These are phyloP conservation scores for Archaeoteleia sp. DNA, from an alignment of 2,888 invertebrate genomes.

Conservation along the genomic window DNA sequence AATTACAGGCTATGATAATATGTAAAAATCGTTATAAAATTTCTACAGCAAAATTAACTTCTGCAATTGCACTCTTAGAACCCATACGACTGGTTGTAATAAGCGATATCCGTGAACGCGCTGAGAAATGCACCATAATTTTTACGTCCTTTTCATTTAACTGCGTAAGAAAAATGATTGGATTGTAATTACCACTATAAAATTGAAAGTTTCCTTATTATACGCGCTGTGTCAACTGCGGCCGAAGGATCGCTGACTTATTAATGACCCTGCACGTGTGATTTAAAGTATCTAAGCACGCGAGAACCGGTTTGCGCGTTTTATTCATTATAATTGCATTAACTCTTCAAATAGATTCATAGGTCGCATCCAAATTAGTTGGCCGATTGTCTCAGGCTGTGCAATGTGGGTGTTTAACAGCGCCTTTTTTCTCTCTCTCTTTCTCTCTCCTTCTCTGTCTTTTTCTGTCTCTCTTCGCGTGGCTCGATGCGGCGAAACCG, in stretches of 20 bases:
- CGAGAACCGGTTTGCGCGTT: slow-evolving; percentile 29
- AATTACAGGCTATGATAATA: slow-evolving; percentile 26
- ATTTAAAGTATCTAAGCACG: slow-evolving; percentile 39
- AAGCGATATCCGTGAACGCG: slow-evolving; percentile 33
- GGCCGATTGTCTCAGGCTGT: slow-evolving; percentile 27
- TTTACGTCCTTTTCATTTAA: slow-evolving; percentile 32
- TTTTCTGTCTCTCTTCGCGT: no score
- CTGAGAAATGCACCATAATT: slow-evolving; percentile 29
- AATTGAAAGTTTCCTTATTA: slow-evolving; percentile 49
- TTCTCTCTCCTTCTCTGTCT: no score
- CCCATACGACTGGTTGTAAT: slow-evolving; percentile 21
- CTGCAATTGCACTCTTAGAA: slow-evolving; percentile 27
- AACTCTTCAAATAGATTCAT: slow-evolving; percentile 26
- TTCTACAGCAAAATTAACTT: slow-evolving; percentile 21
- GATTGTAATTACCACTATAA: slow-evolving; percentile 38
- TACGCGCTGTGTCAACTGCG: slow-evolving; percentile 26
- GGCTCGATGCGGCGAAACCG: slow-evolving; percentile 10
- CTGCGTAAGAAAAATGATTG: slow-evolving; percentile 19
- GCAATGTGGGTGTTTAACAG: slow-evolving; percentile 29
- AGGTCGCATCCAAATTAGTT: slow-evolving; percentile 26
- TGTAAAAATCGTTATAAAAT: slow-evolving; percentile 13
- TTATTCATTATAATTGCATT: slow-evolving; percentile 24
- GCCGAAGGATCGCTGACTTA: slow-evolving; percentile 46
- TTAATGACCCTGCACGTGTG: slow-evolving; percentile 34
- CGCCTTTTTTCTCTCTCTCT: slow-evolving; percentile 15